Conservation (phyloP, 2,888 invertebrate genomes). For the Cephus sareptanus region DNA sequence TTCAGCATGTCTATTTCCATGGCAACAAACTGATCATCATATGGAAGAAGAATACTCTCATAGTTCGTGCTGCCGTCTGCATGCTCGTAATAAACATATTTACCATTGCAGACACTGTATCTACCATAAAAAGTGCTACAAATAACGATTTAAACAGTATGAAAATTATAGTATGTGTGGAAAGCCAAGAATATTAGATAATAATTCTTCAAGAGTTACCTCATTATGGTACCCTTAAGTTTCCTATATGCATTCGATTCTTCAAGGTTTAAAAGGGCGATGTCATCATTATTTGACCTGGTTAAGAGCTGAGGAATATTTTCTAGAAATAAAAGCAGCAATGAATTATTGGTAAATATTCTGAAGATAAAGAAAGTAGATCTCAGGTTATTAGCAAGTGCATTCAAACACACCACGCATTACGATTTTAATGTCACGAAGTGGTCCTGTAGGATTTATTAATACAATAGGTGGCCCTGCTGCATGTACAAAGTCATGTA, state of each 20-base stretch:
- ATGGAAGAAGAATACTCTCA: background rate
- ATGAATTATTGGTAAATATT: background rate
- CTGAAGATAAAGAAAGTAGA: background rate
- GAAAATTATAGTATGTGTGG: background rate
- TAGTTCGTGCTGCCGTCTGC: background rate
- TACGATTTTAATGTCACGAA: background rate
- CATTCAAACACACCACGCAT: background rate
- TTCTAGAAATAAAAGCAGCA: background rate
- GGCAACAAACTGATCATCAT: constrained; percentile 26
- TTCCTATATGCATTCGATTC: background rate
- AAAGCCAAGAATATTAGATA: background rate
- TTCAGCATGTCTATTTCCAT: constrained; percentile 31
- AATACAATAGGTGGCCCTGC: background rate
- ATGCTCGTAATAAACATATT: background rate
- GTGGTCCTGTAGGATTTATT: background rate
- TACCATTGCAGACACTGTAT: background rate
- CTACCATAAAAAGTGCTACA: background rate
- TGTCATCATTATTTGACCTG: background rate
- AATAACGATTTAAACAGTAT: background rate
- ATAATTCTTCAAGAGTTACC: background rate
- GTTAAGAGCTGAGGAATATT: background rate
- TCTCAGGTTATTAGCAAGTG: background rate
- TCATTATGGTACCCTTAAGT: background rate
- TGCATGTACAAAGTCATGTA: constrained; percentile 34
- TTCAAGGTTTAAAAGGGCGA: background rate